Conservation (phyloP, 2,113 vertebrate species). For the Hiodon alosoides region DNA sequence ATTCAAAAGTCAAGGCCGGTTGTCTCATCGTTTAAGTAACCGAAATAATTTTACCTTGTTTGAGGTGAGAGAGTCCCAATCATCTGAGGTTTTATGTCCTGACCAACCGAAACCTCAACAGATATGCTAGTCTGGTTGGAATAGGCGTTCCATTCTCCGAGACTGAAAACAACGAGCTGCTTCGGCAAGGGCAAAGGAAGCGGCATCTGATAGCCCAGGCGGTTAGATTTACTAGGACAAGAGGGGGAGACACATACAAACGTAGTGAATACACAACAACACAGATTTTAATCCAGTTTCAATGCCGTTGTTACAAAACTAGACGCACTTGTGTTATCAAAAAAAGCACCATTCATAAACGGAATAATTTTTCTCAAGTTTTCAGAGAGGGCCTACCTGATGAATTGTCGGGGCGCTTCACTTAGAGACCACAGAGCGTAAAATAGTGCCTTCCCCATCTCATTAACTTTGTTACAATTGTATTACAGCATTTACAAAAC, state of each 20-base stretch:
- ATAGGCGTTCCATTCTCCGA: slow-evolving; percentile 73
- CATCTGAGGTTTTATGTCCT: slow-evolving; percentile 48
- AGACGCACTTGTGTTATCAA: too few species aligned
- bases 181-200: slow-evolving; percentile 71
- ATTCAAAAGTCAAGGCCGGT: background rate
- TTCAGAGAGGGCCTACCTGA: slow-evolving; percentile 49
- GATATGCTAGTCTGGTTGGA: slow-evolving; percentile 47
- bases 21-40: background rate
- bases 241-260: too few species aligned
- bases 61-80: slow-evolving; percentile 64
- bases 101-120: slow-evolving; percentile 63
- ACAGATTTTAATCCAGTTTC: too few species aligned
- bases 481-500: background rate
- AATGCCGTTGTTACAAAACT: too few species aligned
- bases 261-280: too few species aligned
- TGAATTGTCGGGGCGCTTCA: slow-evolving; percentile 67
- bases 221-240: slow-evolving; percentile 61
- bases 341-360: too few species aligned
- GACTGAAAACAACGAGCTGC: slow-evolving; percentile 71
- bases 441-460: slow-evolving; percentile 60
- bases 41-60: slow-evolving; percentile 50
- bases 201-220: slow-evolving; percentile 65
- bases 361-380: too few species aligned
- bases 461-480: background rate
- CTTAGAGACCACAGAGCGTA: slow-evolving; percentile 66